Conservation (phyloP, 1,140 invertebrate species). For the Eupeodes corollae region DNA sequence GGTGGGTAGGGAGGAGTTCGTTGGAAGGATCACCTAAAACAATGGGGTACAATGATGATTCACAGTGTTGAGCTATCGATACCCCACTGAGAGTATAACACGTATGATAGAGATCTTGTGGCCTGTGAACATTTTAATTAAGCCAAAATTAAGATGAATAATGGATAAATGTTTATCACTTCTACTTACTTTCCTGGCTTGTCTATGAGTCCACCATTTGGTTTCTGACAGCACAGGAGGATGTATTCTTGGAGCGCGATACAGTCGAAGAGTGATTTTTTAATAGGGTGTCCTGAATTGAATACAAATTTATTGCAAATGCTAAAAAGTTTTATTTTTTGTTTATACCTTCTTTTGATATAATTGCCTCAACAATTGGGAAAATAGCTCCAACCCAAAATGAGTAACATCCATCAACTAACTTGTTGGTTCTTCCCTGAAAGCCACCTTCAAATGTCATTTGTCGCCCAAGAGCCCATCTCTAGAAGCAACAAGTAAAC, state of each 20-base stretch:
- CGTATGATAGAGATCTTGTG: conserved; percentile 88
- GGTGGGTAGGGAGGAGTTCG: conserved; percentile 50
- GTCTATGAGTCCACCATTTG: conserved; percentile 85
- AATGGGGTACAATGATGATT: conserved; percentile 38
- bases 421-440: conserved; percentile 92
- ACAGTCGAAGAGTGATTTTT: conserved; percentile 57
- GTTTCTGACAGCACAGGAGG: conserved; percentile 80
- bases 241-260: conserved; percentile 90
- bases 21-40: conserved; percentile 50
- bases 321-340: neutral
- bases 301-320: neutral
- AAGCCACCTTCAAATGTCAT: conserved; percentile 88
- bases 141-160: conserved; percentile 3
- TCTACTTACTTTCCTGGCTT: conserved; percentile 83
- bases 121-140: conserved; percentile 45
- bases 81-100: conserved; percentile 94
- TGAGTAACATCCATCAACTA: conserved; percentile 97
- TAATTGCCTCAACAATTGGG: conserved; percentile 55
- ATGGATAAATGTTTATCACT: conserved; percentile 9
- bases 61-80: conserved; percentile 81
- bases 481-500: conserved; percentile 37
- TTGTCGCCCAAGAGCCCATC: conserved; percentile 80
- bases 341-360: conserved; percentile 40
- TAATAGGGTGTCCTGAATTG: conserved; percentile 12
- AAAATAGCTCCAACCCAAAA: conserved; percentile 96